Conservation (phyloP, 2,888 invertebrate species). For the Sturmia bella region DNA sequence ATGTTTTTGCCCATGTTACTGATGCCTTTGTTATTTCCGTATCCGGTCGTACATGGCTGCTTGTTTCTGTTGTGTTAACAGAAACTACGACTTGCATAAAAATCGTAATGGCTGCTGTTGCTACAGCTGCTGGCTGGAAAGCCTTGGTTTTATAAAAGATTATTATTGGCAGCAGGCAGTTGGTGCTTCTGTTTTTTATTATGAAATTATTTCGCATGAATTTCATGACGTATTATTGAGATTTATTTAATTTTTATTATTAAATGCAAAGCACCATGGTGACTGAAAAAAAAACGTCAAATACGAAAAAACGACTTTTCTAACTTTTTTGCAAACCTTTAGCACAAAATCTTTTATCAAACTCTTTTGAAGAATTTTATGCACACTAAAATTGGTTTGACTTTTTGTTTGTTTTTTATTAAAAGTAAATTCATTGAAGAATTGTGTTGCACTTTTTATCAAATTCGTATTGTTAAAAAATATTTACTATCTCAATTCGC, state of each 20-base stretch:
- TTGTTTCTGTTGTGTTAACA: conserved; percentile 54
- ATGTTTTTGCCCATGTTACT: conserved; percentile 28
- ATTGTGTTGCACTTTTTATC: too few relatives aligned
- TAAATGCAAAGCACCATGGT: neutral
- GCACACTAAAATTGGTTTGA: too few relatives aligned
- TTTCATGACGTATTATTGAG: conserved; percentile 49
- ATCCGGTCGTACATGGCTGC: conserved; percentile 31
- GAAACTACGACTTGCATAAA: conserved; percentile 56
- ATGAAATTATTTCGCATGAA: conserved; percentile 57
- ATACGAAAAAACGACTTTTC: too few relatives aligned
- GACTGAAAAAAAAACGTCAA: too few relatives aligned
- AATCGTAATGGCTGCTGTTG: conserved; percentile 58
- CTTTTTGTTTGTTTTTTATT: too few relatives aligned
- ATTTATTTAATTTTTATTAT: conserved; percentile 25
- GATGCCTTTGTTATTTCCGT: conserved; percentile 40
- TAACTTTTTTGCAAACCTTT: too few relatives aligned
- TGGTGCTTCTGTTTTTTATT: conserved; percentile 49
- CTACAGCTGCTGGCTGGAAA: conserved; percentile 9
- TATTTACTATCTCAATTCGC: too few relatives aligned
- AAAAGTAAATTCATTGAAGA: too few relatives aligned
- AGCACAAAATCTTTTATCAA: too few relatives aligned
- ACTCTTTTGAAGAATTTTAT: too few relatives aligned
- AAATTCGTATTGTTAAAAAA: too few relatives aligned
- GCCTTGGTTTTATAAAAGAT: conserved; percentile 41
- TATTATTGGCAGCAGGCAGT: conserved; percentile 35